Evolutionary conservation across 2,888 invertebrate genomes (phyloP), one percentile per base, ranked within the genome.

Genomic region (Tortricodes alternella): DNA sequence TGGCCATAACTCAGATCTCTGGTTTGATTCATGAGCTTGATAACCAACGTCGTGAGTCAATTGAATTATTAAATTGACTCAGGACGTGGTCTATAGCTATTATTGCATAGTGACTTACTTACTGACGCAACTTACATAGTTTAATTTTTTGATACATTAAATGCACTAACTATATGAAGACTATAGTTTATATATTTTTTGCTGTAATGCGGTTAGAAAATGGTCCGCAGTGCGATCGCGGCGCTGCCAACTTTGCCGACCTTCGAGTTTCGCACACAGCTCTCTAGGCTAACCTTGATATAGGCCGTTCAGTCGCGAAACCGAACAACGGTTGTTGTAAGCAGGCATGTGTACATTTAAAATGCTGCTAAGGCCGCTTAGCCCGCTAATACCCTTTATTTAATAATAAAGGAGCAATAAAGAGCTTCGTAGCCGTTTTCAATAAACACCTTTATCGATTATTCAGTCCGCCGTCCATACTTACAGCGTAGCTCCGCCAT

Each of bases 391-490:
- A 71, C 64, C 69, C 69, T 64, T 64, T 63, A 61, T 80, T 89
- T 79, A 87, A 87, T 88, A 87, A 88, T 88, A 87, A 88, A 89
- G 85, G 85, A 85, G 87, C 86, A 85, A 86, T 89, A 88, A 89
- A 85, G 85, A 84, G 83, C 84, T 80, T 77, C 84, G 80, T 85
- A 89, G 84, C 87, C 87, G 86, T 88, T 89, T 89, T 89, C 89
- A 90, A 90, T 89, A 90, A 90, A 90, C 89, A 89, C 89, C 89
- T 89, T 87, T 90, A 90, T 90, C 89, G 89, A 90, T 90, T 90
- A 90, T 90, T 89, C 89, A 89, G 85, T 76, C 76, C 82, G 85
- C 75, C 87, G 85, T 87, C 89, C 86, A 89, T 89, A 89, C 89
- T 89, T 89, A 90, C 89, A 88, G 82, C 80, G 77, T 80, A 82